Evolutionary conservation across 1,140 invertebrate genomes (phyloP).

Genomic region (Listronotus oregonensis): DNA sequence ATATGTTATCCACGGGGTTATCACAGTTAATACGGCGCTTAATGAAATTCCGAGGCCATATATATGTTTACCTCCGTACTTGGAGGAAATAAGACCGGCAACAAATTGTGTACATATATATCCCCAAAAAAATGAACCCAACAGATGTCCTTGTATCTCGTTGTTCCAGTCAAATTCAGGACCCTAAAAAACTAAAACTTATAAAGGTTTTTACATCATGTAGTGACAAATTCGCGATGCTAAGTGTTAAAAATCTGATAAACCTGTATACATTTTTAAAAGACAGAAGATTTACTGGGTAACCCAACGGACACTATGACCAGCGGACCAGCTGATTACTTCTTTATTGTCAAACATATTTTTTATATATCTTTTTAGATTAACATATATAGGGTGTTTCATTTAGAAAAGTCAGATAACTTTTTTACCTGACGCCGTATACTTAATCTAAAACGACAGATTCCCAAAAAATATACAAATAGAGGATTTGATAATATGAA

Average conservation of each 20-base stretch:
- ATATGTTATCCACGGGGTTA: constrained; percentile 79
- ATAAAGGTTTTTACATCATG: too few relatives aligned
- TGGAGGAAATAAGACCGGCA: constrained; percentile 61
- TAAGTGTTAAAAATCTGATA: too few relatives aligned
- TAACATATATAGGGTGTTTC: too few relatives aligned
- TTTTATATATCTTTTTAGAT: too few relatives aligned
- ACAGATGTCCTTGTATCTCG: constrained; percentile 75
- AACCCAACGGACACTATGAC: not conserved
- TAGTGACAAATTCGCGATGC: too few relatives aligned
- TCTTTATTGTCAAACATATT: too few relatives aligned
- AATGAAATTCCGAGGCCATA: constrained; percentile 80
- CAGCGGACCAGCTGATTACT: not conserved
- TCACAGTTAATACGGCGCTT: constrained; percentile 79
- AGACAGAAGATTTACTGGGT: not conserved
- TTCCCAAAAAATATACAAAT: too few relatives aligned
- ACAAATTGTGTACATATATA: constrained; percentile 76
- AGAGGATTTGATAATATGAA: too few relatives aligned
- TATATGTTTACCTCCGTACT: constrained; percentile 66
- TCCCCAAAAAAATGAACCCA: constrained; percentile 88
- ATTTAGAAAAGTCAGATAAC: too few relatives aligned
- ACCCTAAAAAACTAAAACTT: constrained; percentile 9
- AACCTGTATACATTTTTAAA: not conserved
- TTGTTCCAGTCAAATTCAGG: constrained; percentile 82
- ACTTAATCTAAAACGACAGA: too few relatives aligned
- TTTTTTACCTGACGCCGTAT: too few relatives aligned